Evolutionary conservation across 2,888 invertebrate genomes (phyloP), one percentile per base, ranked within the genome.

Genomic region (Danaus chrysippus): DNA sequence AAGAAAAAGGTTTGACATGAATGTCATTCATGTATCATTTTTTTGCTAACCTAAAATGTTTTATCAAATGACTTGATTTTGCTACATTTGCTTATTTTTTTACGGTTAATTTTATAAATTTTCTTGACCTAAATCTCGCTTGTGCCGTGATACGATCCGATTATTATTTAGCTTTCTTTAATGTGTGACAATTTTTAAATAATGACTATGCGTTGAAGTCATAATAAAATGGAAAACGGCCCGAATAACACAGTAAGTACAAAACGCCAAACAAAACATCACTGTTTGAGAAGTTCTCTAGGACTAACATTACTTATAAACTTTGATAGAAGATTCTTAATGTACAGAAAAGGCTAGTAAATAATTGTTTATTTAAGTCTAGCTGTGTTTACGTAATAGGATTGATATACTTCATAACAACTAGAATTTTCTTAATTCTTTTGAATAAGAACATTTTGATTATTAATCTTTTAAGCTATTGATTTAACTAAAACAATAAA

Each of bases 41-140:
- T 89, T 91, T 91, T 89, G 89, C 88, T 91, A 90, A 91, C 91
- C 90, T 89, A 91, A 91, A 91, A 91, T 91, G 91, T 90, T 90
- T 90, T 85, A 85, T 88, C 89, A 87, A 90, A 90, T 88, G 88
- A 87, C 87, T 87, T 91, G 85, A 91, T 87, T 86, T 81, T 85
- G 79, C 76, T 84, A 78, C 85, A 88, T 90, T 83, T 83, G 64
- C 81, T 79, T 80, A 77, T 67, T 83, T 87, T 88, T 88, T 68
- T 87, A 87, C 86, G 86, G 83, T 76, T 73, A 84, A 85, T 90
- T 90, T 89, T 87, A 84, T 74, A 87, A 86, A 87, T 83, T 87
- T 49, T 83, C 82, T 81, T 79, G 72, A 82, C 77, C 82, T 81
- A 91, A 91, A 91, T 91, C 88, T 84, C 85, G 84, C 81, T 86